Conservation (phyloP, 1,140 invertebrate genomes). For the Drosophila setifemur region DNA sequence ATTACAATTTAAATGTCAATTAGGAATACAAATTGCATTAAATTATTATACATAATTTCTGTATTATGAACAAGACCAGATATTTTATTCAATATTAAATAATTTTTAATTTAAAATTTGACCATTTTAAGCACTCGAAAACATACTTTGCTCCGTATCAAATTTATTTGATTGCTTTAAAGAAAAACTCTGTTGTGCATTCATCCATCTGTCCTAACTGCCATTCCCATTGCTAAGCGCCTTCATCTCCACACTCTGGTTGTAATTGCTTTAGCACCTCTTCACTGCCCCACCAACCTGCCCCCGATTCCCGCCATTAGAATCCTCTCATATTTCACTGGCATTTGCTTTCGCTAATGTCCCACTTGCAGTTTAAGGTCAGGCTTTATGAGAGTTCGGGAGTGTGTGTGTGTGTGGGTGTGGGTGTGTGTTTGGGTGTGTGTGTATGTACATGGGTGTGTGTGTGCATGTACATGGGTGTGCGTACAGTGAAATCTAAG, state of each 20-base stretch:
- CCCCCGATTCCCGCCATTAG: slow-evolving; percentile 9
- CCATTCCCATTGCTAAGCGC: slow-evolving; percentile 23
- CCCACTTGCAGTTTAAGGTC: slow-evolving; percentile 58
- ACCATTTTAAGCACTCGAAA: neutral
- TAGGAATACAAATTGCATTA: neutral
- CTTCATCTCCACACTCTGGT: slow-evolving; percentile 18
- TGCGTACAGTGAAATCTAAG: slow-evolving; percentile 6
- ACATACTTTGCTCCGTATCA: neutral
- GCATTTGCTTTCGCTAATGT: slow-evolving; percentile 63
- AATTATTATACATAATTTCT: neutral
- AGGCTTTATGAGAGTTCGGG: slow-evolving; percentile 17
- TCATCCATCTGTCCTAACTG: slow-evolving; percentile 32
- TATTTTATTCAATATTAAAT: neutral
- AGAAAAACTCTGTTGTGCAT: slow-evolving; percentile 17
- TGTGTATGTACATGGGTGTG: slow-evolving; percentile 1
- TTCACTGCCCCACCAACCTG: neutral
- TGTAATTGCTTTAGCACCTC: slow-evolving; percentile 56
- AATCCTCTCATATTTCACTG: slow-evolving; percentile 66
- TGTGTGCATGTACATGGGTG: no score
- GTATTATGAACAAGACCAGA: no score
- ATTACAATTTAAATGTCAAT: neutral
- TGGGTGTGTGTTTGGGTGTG: neutral
- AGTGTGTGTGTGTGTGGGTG: slow-evolving; percentile 5
- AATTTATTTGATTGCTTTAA: slow-evolving; percentile 41
- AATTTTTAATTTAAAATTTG: neutral